Percentiles rank a stretch among this genome's conserved stretches.
These are phyloP conservation scores for Dolichoris vasculosae DNA, from an alignment of 1,140 invertebrate genomes.

Conservation along the genomic window DNA sequence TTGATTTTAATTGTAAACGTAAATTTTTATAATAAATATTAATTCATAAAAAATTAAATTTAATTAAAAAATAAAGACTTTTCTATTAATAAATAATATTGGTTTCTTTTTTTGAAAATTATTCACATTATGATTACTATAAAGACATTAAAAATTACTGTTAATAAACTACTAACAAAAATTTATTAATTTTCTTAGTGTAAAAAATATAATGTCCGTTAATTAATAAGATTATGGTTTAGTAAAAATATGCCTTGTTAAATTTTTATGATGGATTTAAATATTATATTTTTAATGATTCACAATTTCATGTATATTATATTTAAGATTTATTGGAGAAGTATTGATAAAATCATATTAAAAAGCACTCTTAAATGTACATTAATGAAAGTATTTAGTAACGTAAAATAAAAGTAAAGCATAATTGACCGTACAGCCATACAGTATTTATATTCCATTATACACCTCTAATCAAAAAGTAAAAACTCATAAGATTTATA, in stretches of 20 bases:
- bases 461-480: neutral
- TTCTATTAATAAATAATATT: no score
- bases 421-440: neutral
- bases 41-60: no score
- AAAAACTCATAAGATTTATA: neutral
- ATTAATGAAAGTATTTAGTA: neutral
- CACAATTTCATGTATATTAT: no score
- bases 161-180: neutral
- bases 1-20: no score
- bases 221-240: neutral
- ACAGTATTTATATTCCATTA: constrained; percentile 14
- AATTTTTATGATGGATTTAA: neutral
- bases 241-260: no score
- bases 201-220: neutral
- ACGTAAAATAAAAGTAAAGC: neutral
- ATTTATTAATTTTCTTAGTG: neutral
- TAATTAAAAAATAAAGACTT: no score
- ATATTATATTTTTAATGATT: no score
- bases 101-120: no score
- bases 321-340: no score
- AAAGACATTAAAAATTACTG: no score
- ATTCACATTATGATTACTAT: no score
- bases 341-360: neutral
- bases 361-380: neutral
- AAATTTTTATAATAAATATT: no score